phyloP scores from a whole-genome alignment of 2,113 vertebrate species.

The Camelus dromedarius region DNA sequence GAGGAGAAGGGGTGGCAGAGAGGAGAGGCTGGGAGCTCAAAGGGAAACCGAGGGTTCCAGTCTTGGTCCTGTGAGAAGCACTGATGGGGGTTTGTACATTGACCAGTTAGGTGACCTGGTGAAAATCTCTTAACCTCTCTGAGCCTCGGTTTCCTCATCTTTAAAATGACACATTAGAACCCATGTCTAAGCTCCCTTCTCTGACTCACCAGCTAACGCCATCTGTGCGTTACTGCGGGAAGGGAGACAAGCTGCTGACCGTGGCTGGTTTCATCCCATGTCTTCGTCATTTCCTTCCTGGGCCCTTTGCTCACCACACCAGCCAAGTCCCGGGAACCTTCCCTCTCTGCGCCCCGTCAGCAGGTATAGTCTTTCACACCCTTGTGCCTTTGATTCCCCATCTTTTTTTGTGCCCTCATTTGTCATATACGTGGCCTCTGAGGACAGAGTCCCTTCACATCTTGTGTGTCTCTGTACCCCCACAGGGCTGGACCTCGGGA shows the following conservation, averaged over 20 bases:
- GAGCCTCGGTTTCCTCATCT: neutral
- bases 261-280: neutral
- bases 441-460: neutral
- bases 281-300: neutral
- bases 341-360: neutral
- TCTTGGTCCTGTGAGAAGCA: accelerated
- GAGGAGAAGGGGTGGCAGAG: neutral
- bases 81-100: neutral
- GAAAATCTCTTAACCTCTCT: neutral
- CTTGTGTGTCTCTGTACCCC: neutral
- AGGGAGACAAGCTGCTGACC: neutral
- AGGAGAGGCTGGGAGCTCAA: neutral
- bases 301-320: neutral
- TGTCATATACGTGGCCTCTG: accelerated
- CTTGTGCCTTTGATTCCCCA: accelerated
- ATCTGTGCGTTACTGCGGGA: neutral
- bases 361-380: no score
- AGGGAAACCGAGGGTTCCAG: neutral
- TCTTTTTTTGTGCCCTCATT: neutral
- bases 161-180: neutral
- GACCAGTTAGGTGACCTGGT: neutral
- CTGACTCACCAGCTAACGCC: neutral
- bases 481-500: neutral
- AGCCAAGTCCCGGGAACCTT: neutral
- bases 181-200: neutral